A percentile compares a stretch with the other conserved stretches of the same genome.
Evolutionary conservation across 2,113 vertebrate species (phyloP).

Genomic region (Caretta caretta): DNA sequence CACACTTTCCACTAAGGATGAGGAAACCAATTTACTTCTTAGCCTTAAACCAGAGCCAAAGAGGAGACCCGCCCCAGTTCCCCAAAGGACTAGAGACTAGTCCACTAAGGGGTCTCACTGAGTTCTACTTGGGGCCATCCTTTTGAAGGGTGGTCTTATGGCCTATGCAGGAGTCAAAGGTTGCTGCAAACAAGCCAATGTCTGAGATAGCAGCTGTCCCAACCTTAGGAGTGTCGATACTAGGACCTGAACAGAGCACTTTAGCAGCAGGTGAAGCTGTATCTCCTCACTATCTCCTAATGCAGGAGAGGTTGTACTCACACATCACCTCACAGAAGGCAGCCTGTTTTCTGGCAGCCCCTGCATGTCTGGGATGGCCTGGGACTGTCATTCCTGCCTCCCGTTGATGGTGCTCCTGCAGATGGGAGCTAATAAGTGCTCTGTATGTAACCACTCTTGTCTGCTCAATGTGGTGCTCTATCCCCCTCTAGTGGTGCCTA

Average conservation of each 20-base stretch:
- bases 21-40: not conserved
- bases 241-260: not conserved
- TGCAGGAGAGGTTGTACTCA: not conserved
- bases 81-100: not conserved
- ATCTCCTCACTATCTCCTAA: not conserved
- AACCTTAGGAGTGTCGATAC: not conserved
- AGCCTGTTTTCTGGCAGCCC: not conserved
- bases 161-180: not conserved
- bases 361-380: not conserved
- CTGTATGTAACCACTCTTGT: not conserved
- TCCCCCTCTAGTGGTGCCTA: not conserved
- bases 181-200: not conserved
- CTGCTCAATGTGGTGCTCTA: not conserved
- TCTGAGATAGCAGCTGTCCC: not conserved
- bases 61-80: too few relatives aligned
- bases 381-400: not conserved
- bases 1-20: not conserved
- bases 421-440: not conserved
- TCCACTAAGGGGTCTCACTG: not conserved
- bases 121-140: not conserved
- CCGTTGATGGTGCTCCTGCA: not conserved
- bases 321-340: not conserved
- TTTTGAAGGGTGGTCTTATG: not conserved
- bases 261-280: not conserved
- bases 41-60: not conserved